Percentiles rank a stretch among this genome's conserved stretches.
phyloP scores from a whole-genome alignment of 1,140 invertebrate genomes.

The Caerostris extrusa region DNA sequence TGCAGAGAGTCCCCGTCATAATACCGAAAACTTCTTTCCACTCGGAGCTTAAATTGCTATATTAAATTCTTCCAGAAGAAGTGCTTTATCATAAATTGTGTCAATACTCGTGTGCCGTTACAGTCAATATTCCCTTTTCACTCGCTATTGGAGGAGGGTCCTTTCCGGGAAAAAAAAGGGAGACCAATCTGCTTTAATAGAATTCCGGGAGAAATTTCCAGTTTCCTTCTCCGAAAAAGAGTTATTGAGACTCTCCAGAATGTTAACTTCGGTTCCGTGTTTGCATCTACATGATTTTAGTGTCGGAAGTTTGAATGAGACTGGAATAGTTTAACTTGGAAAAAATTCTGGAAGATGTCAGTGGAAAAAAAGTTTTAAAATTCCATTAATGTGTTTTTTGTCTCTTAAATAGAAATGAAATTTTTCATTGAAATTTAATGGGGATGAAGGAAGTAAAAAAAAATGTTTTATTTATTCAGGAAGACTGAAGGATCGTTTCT shows the following conservation, averaged over 20 bases:
- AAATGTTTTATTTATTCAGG: too few relatives aligned
- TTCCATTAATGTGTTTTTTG: too few relatives aligned
- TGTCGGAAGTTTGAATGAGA: too few relatives aligned
- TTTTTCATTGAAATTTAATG: too few relatives aligned
- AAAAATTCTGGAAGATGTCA: too few relatives aligned
- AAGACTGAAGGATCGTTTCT: too few relatives aligned
- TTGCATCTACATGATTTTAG: neutral
- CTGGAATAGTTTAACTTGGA: too few relatives aligned
- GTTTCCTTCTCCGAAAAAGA: neutral
- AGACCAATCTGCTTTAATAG: neutral
- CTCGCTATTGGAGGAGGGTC: neutral
- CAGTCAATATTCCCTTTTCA: constrained; percentile 1
- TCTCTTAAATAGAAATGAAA: too few relatives aligned
- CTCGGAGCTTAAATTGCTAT: neutral
- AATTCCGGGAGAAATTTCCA: neutral
- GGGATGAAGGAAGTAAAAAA: too few relatives aligned
- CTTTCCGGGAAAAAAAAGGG: neutral
- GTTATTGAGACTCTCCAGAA: neutral
- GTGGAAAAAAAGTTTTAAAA: too few relatives aligned
- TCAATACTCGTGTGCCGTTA: neutral
- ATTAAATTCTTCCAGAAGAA: constrained; percentile 16
- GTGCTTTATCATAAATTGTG: neutral
- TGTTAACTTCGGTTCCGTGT: neutral
- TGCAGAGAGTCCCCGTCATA: neutral
- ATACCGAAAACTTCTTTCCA: neutral